Evolutionary conservation across 2,888 invertebrate species (phyloP), one percentile per base, ranked within the genome.

Genomic region (Dysmachus trigonus): DNA sequence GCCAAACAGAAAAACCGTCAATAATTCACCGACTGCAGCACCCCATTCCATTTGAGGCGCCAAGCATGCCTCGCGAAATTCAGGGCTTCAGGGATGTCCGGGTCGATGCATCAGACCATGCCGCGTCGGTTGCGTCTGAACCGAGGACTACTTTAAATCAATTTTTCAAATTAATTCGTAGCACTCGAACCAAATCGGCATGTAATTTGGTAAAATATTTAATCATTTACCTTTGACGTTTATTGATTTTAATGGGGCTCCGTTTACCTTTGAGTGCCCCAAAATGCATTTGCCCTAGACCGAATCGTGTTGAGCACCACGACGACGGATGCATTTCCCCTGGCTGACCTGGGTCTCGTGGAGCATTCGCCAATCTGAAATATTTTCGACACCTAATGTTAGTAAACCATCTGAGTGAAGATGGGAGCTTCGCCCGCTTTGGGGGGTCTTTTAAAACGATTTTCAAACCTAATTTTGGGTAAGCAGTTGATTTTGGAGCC

Each of bases 101-200:
- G 6, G n/a, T 47, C n/a, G 3, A n/a, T 47, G 6, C 47, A 6
- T 62, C 62, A 18, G 27, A 22, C 62, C 62, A 18, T 10, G 15
- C 41, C 15, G 10, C n/a, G n/a, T n/a, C 10, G 10, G 41, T 33
- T 33, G 33, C n/a, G n/a, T n/a, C n/a, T n/a, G n/a, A n/a, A n/a
- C n/a, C 51, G 3, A 51, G 27, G 18, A 18, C 77, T 41, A 77
- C 41, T 77, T 77, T 47, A 77, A 77, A 77, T 77, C 77, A 41
- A 77, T 77, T 77, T 77, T 77, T 77, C 77, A 77, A 41, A 77
- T 77, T 77, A 77, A 77, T 47, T 77, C 27, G 77, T 27, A 27
- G 22, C 41, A 30, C 47, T 47, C 38, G 18, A 15, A 47, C 47
- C 30, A 77, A 77, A 77, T 77, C 77, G 77, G 47, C 47, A 77